Conservation (phyloP, 2,888 invertebrate genomes). For the Drosophila robusta region DNA sequence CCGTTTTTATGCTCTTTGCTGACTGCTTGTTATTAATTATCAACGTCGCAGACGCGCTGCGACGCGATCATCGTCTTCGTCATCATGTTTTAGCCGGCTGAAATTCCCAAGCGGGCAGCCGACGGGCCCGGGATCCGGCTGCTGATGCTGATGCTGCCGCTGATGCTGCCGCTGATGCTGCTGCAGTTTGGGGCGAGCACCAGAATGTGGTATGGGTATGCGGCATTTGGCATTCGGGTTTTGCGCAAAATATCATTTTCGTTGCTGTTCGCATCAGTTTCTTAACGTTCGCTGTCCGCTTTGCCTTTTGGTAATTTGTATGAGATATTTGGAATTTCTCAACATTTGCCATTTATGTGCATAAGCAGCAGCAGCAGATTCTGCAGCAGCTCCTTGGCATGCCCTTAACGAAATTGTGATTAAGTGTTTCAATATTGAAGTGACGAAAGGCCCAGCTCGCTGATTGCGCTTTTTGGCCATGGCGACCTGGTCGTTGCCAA, state of each 20-base stretch:
- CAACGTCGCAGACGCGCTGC: conserved; percentile 53
- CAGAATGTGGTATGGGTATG: conserved; percentile 62
- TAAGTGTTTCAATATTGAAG: conserved; percentile 80
- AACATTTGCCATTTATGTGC: conserved; percentile 72
- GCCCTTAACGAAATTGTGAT: conserved; percentile 78
- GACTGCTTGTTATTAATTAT: conserved; percentile 72
- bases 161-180: no score
- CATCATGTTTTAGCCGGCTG: conserved; percentile 25
- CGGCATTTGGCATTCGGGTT: conserved; percentile 54
- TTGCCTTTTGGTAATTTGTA: conserved; percentile 75
- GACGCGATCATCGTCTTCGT: conserved; percentile 50
- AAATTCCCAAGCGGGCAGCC: conserved; percentile 68
- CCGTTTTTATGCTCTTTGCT: conserved; percentile 71
- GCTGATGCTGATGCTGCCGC: no score
- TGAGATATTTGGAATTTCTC: conserved; percentile 73
- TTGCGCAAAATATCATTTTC: conserved; percentile 72
- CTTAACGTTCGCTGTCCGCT: conserved; percentile 14
- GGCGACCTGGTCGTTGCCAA: not conserved
- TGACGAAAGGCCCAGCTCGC: conserved; percentile 70
- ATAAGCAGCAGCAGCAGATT: conserved; percentile 22
- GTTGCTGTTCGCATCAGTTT: conserved; percentile 30
- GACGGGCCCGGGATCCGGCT: not conserved
- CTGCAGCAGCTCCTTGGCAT: conserved; percentile 31
- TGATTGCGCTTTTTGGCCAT: conserved; percentile 42
- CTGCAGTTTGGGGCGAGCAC: conserved; percentile 49